Evolutionary conservation across 2,113 vertebrate species (phyloP).

Genomic region (Larimichthys crocea): DNA sequence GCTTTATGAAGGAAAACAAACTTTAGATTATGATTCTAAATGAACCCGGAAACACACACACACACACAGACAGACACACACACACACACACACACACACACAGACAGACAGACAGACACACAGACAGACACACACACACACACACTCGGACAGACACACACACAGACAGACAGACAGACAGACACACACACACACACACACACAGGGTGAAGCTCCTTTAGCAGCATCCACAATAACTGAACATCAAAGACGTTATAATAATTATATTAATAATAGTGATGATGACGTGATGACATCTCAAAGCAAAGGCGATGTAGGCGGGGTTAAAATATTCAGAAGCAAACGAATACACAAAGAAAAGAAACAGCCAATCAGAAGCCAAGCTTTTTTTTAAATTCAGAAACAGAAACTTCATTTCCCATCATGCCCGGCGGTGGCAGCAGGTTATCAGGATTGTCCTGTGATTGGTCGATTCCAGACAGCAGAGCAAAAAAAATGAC

Average conservation of each 20-base stretch:
- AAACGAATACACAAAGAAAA: slow-evolving; percentile 30
- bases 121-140: no score
- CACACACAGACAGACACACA: neutral
- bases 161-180: no score
- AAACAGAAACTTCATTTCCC: slow-evolving; percentile 52
- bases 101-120: no score
- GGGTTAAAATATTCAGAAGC: slow-evolving; percentile 60
- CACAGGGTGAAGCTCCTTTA: slow-evolving; percentile 46
- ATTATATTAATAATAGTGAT: slow-evolving; percentile 32
- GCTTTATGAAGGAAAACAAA: slow-evolving; percentile 57
- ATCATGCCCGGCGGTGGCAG: slow-evolving; percentile 46
- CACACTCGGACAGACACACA: slow-evolving; percentile 37
- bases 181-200: slow-evolving; percentile 7
- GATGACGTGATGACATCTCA: slow-evolving; percentile 46
- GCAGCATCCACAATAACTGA: slow-evolving; percentile 63
- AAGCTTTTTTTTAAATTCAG: neutral
- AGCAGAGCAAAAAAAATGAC: slow-evolving; percentile 15
- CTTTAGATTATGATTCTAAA: slow-evolving; percentile 48
- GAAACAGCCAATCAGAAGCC: slow-evolving; percentile 62
- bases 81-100: slow-evolving; percentile 3
- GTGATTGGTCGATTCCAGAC: slow-evolving; percentile 57
- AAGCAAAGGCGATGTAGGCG: slow-evolving; percentile 34
- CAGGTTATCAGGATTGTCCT: slow-evolving; percentile 69
- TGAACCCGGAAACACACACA: slow-evolving; percentile 31
- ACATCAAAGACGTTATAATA: slow-evolving; percentile 41